Evolutionary conservation across 2,113 vertebrate genomes (phyloP).

Genomic region (Callocephalon fimbriatum): DNA sequence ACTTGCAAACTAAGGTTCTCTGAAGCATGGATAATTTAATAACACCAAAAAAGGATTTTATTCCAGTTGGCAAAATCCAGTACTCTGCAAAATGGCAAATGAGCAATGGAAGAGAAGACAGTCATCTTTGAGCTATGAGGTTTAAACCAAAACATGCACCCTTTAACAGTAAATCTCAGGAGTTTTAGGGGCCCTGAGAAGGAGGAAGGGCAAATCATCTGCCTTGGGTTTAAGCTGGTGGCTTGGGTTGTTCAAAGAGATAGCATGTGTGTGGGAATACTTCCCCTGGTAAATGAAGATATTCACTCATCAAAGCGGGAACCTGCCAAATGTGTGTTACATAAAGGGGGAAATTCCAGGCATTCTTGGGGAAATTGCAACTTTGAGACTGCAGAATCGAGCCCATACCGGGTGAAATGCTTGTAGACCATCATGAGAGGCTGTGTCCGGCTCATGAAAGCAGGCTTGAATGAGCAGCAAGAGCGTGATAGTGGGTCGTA

Average conservation of each 20-base stretch:
- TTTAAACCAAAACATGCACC: slow-evolving; percentile 44
- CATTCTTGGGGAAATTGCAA: slow-evolving; percentile 40
- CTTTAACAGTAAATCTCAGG: not conserved
- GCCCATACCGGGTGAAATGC: not conserved
- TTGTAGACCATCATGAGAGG: not conserved
- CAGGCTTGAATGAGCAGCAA: not conserved
- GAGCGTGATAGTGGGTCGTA: accelerated
- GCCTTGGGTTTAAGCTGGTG: slow-evolving; percentile 31
- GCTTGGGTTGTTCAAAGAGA: slow-evolving; percentile 65
- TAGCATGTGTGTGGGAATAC: slow-evolving; percentile 50
- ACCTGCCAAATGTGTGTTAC: slow-evolving; percentile 27
- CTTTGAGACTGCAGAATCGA: not conserved
- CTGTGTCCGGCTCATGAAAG: not conserved
- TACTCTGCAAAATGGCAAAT: not conserved
- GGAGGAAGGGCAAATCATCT: not conserved
- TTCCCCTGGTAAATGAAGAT: slow-evolving; percentile 40
- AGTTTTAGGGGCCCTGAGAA: not conserved
- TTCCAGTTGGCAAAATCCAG: not conserved
- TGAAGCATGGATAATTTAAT: not conserved
- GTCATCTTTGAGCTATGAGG: not conserved
- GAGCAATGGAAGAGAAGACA: not conserved
- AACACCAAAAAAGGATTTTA: not conserved
- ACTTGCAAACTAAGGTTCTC: not conserved
- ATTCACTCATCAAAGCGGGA: slow-evolving; percentile 23
- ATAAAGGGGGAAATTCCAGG: slow-evolving; percentile 52